A percentile compares a stretch with the other conserved stretches of the same genome.
These are phyloP conservation scores for Sclerurus mexicanus DNA, from an alignment of 2,113 vertebrate genomes.

Conservation along the genomic window DNA sequence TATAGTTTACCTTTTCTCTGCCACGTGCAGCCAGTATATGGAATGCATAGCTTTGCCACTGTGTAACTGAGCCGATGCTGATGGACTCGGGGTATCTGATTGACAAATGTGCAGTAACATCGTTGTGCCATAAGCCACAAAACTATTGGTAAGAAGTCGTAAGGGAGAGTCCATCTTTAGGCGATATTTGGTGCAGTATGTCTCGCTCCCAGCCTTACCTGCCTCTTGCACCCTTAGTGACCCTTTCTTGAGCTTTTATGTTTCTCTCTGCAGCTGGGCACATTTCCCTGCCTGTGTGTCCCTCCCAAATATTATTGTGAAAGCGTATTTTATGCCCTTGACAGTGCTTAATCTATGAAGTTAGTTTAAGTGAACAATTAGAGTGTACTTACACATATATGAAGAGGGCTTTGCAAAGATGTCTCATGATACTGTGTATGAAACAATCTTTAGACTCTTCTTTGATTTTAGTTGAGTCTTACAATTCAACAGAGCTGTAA, in stretches of 20 bases:
- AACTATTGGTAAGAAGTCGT: background rate
- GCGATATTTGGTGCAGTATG: background rate
- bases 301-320: background rate
- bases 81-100: background rate
- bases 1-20: background rate
- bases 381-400: background rate
- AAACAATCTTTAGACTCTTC: background rate
- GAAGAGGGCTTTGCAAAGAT: background rate
- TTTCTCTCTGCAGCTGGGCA: background rate
- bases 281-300: background rate
- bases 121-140: background rate
- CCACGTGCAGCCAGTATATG: fast-evolving
- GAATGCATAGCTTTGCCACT: background rate
- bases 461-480: background rate
- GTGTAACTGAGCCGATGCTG: background rate
- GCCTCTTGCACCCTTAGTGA: background rate
- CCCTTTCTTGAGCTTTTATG: background rate
- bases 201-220: background rate
- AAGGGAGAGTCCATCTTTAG: background rate
- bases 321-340: background rate
- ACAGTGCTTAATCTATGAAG: background rate
- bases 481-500: background rate
- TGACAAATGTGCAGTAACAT: background rate
- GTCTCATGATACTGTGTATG: background rate
- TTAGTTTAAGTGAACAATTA: background rate